A percentile compares a stretch with the other conserved stretches of the same genome.
These are phyloP conservation scores for Stenolophus ochropezus DNA, from an alignment of 2,888 invertebrate genomes.

Conservation along the genomic window DNA sequence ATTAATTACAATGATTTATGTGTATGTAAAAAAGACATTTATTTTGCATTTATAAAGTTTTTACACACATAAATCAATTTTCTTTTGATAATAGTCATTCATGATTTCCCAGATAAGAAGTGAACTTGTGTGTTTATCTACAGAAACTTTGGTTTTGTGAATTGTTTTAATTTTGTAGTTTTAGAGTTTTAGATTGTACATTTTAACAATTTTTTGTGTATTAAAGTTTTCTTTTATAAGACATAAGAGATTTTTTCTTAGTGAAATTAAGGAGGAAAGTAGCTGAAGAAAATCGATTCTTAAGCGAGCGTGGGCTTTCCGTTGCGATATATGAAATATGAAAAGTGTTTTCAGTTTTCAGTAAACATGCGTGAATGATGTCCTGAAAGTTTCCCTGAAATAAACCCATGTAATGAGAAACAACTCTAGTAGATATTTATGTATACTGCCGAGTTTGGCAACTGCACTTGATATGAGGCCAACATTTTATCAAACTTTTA, in stretches of 20 bases:
- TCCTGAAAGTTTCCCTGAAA: slow-evolving; percentile 14
- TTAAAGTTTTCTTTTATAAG: too few relatives aligned
- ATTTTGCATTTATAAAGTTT: slow-evolving; percentile 24
- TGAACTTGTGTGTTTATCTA: too few relatives aligned
- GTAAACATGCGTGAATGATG: slow-evolving; percentile 34
- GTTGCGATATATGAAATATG: slow-evolving; percentile 16
- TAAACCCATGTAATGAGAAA: slow-evolving; percentile 44
- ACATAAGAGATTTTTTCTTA: too few relatives aligned
- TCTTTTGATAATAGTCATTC: neutral
- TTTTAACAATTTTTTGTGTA: too few relatives aligned
- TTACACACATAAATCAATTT: neutral
- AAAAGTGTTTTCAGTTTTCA: slow-evolving; percentile 12
- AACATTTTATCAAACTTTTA: slow-evolving; percentile 31
- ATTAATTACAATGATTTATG: slow-evolving; percentile 56
- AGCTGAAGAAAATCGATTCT: neutral
- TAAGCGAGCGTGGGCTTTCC: neutral
- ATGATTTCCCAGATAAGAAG: too few relatives aligned
- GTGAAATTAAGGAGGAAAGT: too few relatives aligned
- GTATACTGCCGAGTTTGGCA: slow-evolving; percentile 30
- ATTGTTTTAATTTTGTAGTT: too few relatives aligned
- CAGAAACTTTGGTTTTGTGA: too few relatives aligned
- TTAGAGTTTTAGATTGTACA: too few relatives aligned
- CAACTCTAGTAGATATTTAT: slow-evolving; percentile 27
- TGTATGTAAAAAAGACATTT: slow-evolving; percentile 34
- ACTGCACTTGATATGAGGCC: slow-evolving; percentile 14